phyloP scores from a whole-genome alignment of 2,113 vertebrate genomes.

The Tragelaphus imberbis region DNA sequence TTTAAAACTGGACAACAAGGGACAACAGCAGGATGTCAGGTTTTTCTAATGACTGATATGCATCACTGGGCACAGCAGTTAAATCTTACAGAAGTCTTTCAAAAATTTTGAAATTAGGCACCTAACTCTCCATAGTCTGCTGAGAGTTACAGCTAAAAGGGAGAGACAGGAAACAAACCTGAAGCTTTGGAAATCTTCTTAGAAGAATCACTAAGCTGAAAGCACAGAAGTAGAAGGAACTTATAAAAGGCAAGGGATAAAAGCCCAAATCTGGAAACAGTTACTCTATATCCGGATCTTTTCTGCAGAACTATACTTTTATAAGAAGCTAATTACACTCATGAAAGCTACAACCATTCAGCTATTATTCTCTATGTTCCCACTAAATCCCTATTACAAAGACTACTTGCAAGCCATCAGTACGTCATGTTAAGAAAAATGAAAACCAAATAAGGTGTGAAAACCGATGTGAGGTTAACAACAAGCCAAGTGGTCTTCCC shows the following conservation, averaged over 20 bases:
- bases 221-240: not conserved
- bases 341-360: conserved; percentile 1
- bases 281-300: conserved; percentile 45
- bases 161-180: not conserved
- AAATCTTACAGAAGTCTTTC: not conserved
- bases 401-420: not conserved
- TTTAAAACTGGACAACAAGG: not conserved
- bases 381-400: not conserved
- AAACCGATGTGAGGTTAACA: not conserved
- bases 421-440: not conserved
- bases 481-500: not conserved
- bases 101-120: not conserved
- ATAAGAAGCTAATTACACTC: conserved; percentile 34
- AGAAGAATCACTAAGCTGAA: not conserved
- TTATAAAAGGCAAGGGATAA: not conserved
- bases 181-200: not conserved
- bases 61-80: not conserved
- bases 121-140: not conserved
- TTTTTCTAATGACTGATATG: not conserved
- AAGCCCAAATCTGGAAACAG: conserved; percentile 39
- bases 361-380: not conserved
- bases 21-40: not conserved
- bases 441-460: not conserved
- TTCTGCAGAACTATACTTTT: conserved; percentile 49
- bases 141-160: not conserved